Evolutionary conservation across 2,113 vertebrate species (phyloP), one percentile per base, ranked within the genome.

Genomic region (Zosterops japonicus): DNA sequence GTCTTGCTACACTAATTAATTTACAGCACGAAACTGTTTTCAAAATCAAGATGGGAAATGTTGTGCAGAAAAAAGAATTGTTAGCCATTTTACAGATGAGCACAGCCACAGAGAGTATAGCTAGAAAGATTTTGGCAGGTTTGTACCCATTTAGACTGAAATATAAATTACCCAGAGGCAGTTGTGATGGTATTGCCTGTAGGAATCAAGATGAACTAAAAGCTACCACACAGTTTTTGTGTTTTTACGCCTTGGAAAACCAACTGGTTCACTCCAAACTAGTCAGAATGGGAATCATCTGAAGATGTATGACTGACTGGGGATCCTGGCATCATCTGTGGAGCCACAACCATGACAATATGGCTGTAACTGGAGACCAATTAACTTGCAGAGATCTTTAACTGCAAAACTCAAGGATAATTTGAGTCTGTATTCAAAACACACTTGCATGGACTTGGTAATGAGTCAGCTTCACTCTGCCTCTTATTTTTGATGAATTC

Each of bases 131-230:
- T 87, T 90, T 83, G 14, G 49, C 63, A 85, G 41, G 15, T 57
- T 87, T 17, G n/a, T 52, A 49, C 8, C 10, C 28, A 41, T 82
- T 75, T 85, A 90, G 36, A 53, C 15, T 53, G 46, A 94, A 83
- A 89, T 49, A 28, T n/a, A 90, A 90, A 93, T 83, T 80, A 76
- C 24, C 24, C 44, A 91, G 67, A 72, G 20, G 17, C 61, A 85
- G 35, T 44, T 65, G 36, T 42, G 29, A 41, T 1, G 0, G 0
- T 57, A 72, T 23, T 69, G 28, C 15, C 53, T 82, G 8, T 69
- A 79, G 24, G 20, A 89, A 82, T 71, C 36, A 55, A 76, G 36
- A 14, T 76, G 44, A n/a, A 57, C 53, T 90, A 17, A 64, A 76
- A 90, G 17, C n/a, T 93, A 87, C 17, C 8, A 18, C 15, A 44